These are phyloP conservation scores for Aurelia sp. DNA, from an alignment of 30 jellyfish, hydroid and myxozoan species.

Conservation along the genomic window DNA sequence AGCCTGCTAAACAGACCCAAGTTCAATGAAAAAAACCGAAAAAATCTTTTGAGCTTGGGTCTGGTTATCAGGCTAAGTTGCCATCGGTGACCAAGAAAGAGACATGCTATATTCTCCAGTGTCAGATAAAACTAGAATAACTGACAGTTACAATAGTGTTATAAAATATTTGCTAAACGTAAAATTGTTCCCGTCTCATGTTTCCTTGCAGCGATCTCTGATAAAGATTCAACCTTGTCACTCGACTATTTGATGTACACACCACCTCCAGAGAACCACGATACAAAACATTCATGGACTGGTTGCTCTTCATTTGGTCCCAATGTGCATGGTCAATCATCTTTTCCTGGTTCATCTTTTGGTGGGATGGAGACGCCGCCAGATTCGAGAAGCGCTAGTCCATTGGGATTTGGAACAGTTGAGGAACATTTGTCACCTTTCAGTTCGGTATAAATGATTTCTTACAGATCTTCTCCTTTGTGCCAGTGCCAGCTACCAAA, in stretches of 20 bases:
- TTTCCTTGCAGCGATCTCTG: slow-evolving; percentile 1
- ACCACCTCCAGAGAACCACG: slow-evolving; percentile 66
- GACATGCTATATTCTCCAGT: no score
- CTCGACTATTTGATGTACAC: slow-evolving; percentile 80
- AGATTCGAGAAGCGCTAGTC: slow-evolving; percentile 84
- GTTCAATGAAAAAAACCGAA: no score
- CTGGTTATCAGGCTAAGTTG: no score
- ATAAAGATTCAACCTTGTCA: slow-evolving; percentile 18
- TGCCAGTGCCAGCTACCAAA: no score
- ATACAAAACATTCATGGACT: slow-evolving; percentile 19
- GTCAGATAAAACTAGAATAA: no score
- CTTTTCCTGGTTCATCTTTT: neutral
- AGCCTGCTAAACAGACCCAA: no score
- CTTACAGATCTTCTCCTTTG: no score
- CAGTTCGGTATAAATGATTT: slow-evolving; percentile 54
- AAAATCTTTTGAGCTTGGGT: no score
- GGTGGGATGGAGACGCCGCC: slow-evolving; percentile 86
- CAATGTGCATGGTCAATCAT: no score
- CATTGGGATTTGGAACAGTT: slow-evolving; percentile 55
- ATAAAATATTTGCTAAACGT: neutral
- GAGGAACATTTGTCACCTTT: slow-evolving; percentile 70
- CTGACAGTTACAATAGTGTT: no score
- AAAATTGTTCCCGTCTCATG: neutral
- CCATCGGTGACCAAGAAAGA: no score
- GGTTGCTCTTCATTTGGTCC: slow-evolving; percentile 26